A percentile compares a stretch with the other conserved stretches of the same genome.
Conservation (phyloP, 2,113 vertebrate genomes). For the Corapipo altera region DNA sequence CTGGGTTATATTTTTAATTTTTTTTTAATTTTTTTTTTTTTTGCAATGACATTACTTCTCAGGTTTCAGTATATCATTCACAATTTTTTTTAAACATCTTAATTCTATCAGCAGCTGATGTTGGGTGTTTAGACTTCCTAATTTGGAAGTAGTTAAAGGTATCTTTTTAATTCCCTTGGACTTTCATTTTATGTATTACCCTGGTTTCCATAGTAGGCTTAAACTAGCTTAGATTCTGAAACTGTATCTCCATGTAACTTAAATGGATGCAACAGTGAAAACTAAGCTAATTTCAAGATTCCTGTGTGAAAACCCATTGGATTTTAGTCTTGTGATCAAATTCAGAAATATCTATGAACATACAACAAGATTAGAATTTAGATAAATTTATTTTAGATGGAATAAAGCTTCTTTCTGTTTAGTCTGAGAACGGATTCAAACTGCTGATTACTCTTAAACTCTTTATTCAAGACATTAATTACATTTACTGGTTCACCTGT, state of each 20-base stretch:
- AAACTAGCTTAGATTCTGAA: background rate
- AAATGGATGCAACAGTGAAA: background rate
- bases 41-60: background rate
- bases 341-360: background rate
- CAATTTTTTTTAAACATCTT: background rate
- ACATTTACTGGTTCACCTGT: background rate
- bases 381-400: background rate
- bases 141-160: background rate
- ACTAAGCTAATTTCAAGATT: background rate
- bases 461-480: background rate
- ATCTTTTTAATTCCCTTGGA: background rate
- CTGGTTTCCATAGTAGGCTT: background rate
- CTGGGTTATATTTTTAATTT: background rate
- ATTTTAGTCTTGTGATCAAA: background rate
- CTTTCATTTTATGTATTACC: background rate
- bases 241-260: background rate
- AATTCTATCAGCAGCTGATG: background rate
- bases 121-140: background rate
- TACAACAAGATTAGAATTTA: background rate
- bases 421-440: background rate
- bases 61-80: background rate
- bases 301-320: accelerated
- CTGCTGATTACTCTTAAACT: background rate
- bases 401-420: background rate
- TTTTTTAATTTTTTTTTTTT: background rate